These are phyloP conservation scores for Jacana jacana DNA, from an alignment of 2,113 vertebrate species.

Conservation along the genomic window DNA sequence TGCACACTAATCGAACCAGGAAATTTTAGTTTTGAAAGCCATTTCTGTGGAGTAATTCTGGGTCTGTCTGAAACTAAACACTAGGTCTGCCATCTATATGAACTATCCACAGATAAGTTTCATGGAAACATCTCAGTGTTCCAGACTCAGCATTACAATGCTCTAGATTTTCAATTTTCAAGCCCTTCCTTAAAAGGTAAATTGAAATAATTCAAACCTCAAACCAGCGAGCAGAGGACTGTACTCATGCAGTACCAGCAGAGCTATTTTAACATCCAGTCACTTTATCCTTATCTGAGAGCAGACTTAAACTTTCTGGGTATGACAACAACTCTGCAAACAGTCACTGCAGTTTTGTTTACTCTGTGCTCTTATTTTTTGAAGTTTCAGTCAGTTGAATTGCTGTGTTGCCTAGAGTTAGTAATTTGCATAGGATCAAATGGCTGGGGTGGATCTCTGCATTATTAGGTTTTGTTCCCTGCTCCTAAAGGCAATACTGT, in stretches of 20 bases:
- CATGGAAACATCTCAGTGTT: neutral
- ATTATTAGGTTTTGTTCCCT: neutral
- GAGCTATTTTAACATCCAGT: neutral
- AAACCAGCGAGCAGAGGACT: neutral
- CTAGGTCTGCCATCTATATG: neutral
- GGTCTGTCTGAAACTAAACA: neutral
- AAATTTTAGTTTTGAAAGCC: neutral
- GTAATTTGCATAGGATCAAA: neutral
- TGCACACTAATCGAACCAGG: neutral
- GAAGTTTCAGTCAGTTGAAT: neutral
- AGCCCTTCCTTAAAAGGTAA: conserved; percentile 8
- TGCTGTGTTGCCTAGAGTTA: neutral
- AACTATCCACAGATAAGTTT: neutral
- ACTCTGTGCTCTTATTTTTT: neutral
- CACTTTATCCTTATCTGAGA: neutral
- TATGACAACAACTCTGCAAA: fast-evolving
- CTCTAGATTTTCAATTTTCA: neutral
- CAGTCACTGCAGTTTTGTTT: neutral
- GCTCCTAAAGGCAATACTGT: neutral
- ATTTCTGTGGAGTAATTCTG: neutral
- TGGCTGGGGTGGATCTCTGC: neutral
- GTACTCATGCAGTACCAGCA: neutral
- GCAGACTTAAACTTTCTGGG: neutral
- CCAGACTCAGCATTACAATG: neutral
- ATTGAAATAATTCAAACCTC: conserved; percentile 2